phyloP scores from a whole-genome alignment of 92 coral and sea anemone species.

The Siderastrea radians region DNA sequence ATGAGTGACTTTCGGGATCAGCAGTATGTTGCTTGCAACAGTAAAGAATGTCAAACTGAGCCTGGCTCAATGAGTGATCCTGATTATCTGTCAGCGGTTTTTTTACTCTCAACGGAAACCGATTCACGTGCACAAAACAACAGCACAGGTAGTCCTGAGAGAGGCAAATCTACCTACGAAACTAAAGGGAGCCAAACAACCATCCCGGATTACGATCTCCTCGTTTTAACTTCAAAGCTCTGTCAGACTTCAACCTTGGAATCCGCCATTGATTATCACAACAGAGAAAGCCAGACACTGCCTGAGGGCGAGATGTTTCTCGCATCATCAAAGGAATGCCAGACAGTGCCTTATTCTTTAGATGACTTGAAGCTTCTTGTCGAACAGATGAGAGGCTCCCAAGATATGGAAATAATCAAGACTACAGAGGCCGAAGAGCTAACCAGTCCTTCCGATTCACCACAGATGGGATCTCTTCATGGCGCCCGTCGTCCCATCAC shows the following conservation, averaged over 20 bases:
- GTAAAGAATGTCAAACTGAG: conserved; percentile 14
- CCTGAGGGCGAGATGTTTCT: neutral
- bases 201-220: neutral
- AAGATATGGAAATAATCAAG: neutral
- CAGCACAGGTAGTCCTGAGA: neutral
- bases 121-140: neutral
- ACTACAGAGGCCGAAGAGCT: neutral
- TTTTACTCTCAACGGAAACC: neutral
- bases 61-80: neutral
- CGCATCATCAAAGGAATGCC: conserved; percentile 11
- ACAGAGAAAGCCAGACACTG: conserved; percentile 31
- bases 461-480: conserved; percentile 2
- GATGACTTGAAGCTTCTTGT: conserved; percentile 2
- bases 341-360: conserved; percentile 7
- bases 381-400: neutral
- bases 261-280: neutral
- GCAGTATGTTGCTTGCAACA: neutral
- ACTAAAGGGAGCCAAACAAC: conserved; percentile 25
- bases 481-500: conserved; percentile 7
- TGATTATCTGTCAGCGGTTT: neutral
- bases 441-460: neutral
- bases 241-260: conserved; percentile 11
- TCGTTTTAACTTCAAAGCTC: conserved; percentile 21
- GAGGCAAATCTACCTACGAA: neutral
- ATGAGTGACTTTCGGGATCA: neutral